Percentiles rank a stretch among this genome's conserved stretches.
Evolutionary conservation across 2,113 vertebrate species (phyloP).

Genomic region (Rhabdomys dilectus): DNA sequence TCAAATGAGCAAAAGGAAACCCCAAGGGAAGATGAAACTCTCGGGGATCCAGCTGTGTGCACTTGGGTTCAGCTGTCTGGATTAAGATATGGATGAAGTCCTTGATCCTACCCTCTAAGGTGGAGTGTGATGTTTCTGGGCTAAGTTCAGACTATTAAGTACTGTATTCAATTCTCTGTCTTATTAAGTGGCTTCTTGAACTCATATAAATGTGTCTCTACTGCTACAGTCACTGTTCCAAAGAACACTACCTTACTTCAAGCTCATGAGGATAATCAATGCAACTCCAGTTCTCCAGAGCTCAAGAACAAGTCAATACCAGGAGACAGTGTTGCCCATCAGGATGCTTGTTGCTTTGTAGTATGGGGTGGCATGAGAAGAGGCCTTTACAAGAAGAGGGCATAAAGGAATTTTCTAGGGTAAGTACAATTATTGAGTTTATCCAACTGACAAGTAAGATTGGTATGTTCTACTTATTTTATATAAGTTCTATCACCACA

Average conservation of each 20-base stretch:
- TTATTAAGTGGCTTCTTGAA: neutral
- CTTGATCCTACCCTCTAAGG: neutral
- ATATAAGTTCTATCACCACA: neutral
- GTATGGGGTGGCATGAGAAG: neutral
- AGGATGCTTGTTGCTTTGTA: neutral
- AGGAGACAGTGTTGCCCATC: neutral
- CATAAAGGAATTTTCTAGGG: neutral
- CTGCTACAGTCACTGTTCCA: neutral
- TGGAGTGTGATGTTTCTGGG: neutral
- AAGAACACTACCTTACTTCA: neutral
- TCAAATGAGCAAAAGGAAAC: neutral
- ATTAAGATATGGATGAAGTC: neutral
- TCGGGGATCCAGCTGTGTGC: neutral
- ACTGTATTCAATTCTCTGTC: neutral
- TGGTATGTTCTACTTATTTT: neutral
- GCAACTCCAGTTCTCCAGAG: neutral
- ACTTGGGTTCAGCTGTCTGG: neutral
- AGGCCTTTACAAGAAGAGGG: neutral
- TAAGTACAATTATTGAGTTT: neutral
- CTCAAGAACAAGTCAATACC: neutral
- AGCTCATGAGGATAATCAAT: neutral
- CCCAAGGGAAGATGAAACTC: neutral
- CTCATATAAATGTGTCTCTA: neutral
- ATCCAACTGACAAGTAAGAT: neutral
- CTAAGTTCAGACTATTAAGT: neutral